These are phyloP conservation scores for Batillaria attramentaria DNA, from an alignment of 1,140 invertebrate species.

Conservation along the genomic window DNA sequence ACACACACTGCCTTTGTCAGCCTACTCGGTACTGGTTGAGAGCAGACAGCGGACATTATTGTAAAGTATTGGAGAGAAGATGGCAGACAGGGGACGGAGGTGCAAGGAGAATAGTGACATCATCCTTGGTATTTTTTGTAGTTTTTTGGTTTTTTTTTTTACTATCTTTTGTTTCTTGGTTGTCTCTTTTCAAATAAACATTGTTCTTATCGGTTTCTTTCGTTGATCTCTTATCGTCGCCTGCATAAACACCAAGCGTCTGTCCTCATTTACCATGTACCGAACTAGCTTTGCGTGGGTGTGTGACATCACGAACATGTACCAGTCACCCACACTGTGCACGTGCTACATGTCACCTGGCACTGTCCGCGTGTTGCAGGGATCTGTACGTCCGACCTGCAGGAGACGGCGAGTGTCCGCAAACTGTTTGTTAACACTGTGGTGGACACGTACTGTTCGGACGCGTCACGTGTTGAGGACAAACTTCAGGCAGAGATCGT, in stretches of 20 bases:
- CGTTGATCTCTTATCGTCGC: neutral
- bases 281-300: neutral
- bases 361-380: constrained; percentile 44
- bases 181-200: no score
- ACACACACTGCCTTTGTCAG: neutral
- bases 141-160: no score
- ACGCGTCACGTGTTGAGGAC: constrained; percentile 45
- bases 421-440: constrained; percentile 49
- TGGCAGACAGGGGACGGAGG: no score
- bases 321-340: neutral
- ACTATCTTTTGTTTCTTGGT: no score
- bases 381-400: constrained; percentile 51
- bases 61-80: neutral
- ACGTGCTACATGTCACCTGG: neutral
- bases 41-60: neutral
- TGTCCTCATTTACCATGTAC: neutral
- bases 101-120: no score
- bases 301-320: no score
- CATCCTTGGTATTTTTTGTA: no score
- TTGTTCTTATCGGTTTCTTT: neutral
- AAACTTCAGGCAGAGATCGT: constrained; percentile 49
- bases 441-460: constrained; percentile 48
- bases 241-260: neutral
- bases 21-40: neutral
- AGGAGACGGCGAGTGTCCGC: constrained; percentile 49